Base-by-base conservation (phyloP, 2,113 vertebrate species). In the Gorsachius goisagi region DNA sequence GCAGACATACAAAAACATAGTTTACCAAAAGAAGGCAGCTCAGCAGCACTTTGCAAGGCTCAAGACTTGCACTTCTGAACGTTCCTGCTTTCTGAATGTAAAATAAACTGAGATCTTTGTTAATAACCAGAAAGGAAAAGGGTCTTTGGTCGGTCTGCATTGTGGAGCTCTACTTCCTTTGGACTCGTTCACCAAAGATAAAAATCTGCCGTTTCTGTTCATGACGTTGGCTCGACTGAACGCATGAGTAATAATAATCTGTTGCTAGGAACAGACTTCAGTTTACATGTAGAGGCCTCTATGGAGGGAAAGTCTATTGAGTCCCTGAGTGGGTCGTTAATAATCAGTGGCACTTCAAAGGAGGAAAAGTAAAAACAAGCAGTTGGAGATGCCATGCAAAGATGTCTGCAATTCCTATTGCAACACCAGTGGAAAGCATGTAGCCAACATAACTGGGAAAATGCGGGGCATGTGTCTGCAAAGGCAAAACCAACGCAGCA, bases 231-330 rank as follows among this genome's bases (percentile, higher is more conserved):
- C 79, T 87, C 23, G 8, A 26, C 73, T 88, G 58, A 60, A 69
- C 5, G 56, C 75, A 59, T 67, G 88, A 91, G 93, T 93, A 95
- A 87, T 95, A 80, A 78, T 23, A 56, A 90, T 92, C 62, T 37
- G 74, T 96, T 97, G 95, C 93, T 96, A 93, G 92, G 89, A 97
- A 39, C 56, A 94, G 82, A 80, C 47, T 89, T 17, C 47, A 69
- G 89, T 92, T 95, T 94, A 86, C 68, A 85, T 47, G 53, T 58
- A 79, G 92, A 96, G 90, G 89, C 92, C 90, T 96, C 82, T 52
- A 3, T 24, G 69, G 77, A 97, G 81, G 73, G 77, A 88, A 93
- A 83, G 64, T 39, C 89, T 92, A 89, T 82, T 27, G 77, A 89
- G 74, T 91, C 95, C 86, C 89, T 20, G 17, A 78, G 75, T 44